A percentile compares a stretch with the other conserved stretches of the same genome.
These are phyloP conservation scores for Stictonetta naevosa DNA, from an alignment of 2,113 vertebrate species.

Conservation along the genomic window DNA sequence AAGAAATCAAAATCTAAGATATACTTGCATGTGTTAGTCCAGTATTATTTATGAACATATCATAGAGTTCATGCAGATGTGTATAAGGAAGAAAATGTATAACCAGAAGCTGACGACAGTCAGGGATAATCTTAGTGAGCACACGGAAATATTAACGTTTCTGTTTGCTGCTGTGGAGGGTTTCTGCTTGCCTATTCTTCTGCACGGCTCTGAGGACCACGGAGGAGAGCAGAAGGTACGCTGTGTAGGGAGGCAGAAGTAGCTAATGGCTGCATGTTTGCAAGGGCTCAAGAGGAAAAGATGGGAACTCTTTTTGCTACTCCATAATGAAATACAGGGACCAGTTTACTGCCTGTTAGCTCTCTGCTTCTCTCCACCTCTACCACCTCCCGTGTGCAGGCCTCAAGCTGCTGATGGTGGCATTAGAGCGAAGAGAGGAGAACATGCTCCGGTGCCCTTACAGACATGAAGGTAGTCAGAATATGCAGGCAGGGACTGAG, in stretches of 20 bases:
- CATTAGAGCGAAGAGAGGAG: not conserved
- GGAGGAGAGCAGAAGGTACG: too few relatives aligned
- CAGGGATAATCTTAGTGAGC: not conserved
- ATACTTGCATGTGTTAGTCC: not conserved
- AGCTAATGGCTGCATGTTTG: not conserved
- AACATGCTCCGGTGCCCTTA: rapidly evolving
- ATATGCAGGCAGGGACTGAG: rapidly evolving
- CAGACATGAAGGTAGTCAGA: rapidly evolving
- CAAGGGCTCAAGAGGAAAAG: not conserved
- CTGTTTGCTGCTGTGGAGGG: not conserved
- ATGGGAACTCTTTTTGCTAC: not conserved
- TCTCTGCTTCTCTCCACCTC: not conserved
- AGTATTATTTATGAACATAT: not conserved
- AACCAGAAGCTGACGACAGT: not conserved
- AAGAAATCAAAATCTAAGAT: not conserved
- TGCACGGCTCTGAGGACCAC: not conserved
- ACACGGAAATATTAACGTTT: not conserved
- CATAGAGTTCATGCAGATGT: not conserved
- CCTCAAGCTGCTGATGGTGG: not conserved
- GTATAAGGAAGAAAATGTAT: not conserved
- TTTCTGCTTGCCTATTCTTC: not conserved
- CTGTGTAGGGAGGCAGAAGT: not conserved
- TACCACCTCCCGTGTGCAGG: rapidly evolving
- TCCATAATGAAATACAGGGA: not conserved
- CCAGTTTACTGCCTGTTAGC: not conserved